Evolutionary conservation across 2,113 vertebrate species (phyloP).

Genomic region (Gopherus evgoodei): DNA sequence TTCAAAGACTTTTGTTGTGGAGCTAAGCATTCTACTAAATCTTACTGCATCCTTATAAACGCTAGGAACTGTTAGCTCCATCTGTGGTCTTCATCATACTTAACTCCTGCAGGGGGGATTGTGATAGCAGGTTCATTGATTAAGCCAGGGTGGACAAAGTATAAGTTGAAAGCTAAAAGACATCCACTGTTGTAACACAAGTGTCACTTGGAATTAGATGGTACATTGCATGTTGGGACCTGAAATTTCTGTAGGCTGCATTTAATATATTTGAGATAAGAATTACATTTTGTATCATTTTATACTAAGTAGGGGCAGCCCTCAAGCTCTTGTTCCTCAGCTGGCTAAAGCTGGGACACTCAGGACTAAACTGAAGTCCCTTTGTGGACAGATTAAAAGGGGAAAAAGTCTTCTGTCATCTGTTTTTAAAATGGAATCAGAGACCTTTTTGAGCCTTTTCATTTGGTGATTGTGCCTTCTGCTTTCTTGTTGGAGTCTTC

Average conservation of each 20-base stretch:
- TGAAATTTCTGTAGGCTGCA: background rate
- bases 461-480: background rate
- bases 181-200: rapidly evolving
- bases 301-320: background rate
- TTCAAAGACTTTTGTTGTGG: background rate
- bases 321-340: background rate
- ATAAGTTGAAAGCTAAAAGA: background rate
- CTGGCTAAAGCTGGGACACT: background rate
- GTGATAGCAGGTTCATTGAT: background rate
- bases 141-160: background rate
- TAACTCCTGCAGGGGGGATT: background rate
- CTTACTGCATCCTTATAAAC: background rate
- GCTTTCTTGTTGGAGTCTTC: background rate
- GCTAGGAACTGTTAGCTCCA: background rate
- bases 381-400: background rate
- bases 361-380: background rate
- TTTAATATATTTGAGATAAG: background rate
- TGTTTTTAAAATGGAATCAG: background rate
- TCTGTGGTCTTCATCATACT: background rate
- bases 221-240: background rate
- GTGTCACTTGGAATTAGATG: background rate
- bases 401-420: background rate
- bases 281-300: background rate
- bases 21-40: background rate
- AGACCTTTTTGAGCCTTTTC: background rate